Base-by-base conservation (phyloP, 2,113 vertebrate species). In the Eolophus roseicapilla region DNA sequence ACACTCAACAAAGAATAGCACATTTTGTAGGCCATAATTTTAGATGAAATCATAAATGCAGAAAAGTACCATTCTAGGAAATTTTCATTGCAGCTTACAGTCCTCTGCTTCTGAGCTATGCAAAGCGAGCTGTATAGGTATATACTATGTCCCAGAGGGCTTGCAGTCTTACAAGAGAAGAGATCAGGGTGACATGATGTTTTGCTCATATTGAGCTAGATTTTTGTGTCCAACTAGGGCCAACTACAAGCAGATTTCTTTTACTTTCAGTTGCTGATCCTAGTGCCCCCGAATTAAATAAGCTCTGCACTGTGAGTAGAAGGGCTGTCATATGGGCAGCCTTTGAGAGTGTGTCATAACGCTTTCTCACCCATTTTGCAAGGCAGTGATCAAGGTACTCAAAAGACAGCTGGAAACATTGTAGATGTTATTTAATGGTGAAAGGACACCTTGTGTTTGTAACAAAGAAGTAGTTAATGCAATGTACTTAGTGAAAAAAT, bases 171-270 rank as follows among this genome's bases (percentile, higher is more conserved):
- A 19, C 2, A 53, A 31, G 25, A 57, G 43, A 31, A 44, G 25
- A 47, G 15, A 3, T 31, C 23, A 3, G 8, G 2, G 2, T 74
- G 33, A 55, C 3, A 1, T 1, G 5, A 29, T 31, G 67, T 82
- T 59, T 86, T 83, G n/a, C 37, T 86, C 3, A 2, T 52, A 70
- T 3, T 94, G 63, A 74, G 62, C 15, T 47, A 76, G 9, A 7
- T 53, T 14, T 67, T 84, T 64, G 18, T 60, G 33, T 55, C 29
- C 39, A n/a, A 59, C 21, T 59, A 59, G 17, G 28, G 28, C 21
- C 31, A 62, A 10, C 11, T 33, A 35, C 18, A 64, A 74, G 17
- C 13, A 80, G 29, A 9, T 19, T 7, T 8, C 2, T 59, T 35
- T 59, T 59, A 35, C 29, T 10, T 64, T 88, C 46, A 75, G 19